Percentiles rank a stretch among this genome's conserved stretches.
phyloP scores from a whole-genome alignment of 2,888 invertebrate species.

The Ashinkailepas kermadecensis region DNA sequence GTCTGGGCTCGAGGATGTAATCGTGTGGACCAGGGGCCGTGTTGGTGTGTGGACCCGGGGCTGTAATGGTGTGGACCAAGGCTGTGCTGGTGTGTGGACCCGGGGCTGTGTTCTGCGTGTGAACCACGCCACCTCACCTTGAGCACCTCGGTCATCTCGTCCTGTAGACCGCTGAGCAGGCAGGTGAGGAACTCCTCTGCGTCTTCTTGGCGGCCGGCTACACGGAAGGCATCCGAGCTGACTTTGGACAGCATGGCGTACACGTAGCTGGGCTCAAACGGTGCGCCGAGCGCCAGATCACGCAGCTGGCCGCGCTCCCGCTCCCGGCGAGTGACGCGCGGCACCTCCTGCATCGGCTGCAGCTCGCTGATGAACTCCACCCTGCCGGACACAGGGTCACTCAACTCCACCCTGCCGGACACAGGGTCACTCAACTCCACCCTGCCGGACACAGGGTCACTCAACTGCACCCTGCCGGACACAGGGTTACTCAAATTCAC shows the following conservation, averaged over 20 bases:
- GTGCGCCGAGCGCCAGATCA: conserved; percentile 52
- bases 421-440: neutral
- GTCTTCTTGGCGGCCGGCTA: conserved; percentile 90
- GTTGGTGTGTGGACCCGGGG: no score
- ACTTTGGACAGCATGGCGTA: conserved; percentile 73
- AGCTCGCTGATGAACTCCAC: conserved; percentile 52
- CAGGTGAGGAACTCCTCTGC: conserved; percentile 94
- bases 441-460: no score
- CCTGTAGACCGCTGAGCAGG: conserved; percentile 85
- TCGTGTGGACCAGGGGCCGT: no score
- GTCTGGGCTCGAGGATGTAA: no score
- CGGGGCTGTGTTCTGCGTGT: no score
- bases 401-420: neutral
- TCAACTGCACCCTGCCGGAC: no score
- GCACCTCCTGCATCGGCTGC: conserved; percentile 40
- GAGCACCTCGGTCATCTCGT: conserved; percentile 64
- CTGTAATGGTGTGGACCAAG: no score
- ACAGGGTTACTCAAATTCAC: no score
- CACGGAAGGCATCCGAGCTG: conserved; percentile 54
- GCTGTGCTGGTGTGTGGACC: no score
- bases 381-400: conserved; percentile 27
- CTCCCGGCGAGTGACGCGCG: conserved; percentile 21
- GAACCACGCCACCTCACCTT: conserved; percentile 26
- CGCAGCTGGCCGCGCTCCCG: conserved; percentile 29
- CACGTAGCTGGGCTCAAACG: conserved; percentile 82